A percentile compares a stretch with the other conserved stretches of the same genome.
phyloP scores from a whole-genome alignment of 1,140 invertebrate species.

The Neoseiulus cucumeris region DNA sequence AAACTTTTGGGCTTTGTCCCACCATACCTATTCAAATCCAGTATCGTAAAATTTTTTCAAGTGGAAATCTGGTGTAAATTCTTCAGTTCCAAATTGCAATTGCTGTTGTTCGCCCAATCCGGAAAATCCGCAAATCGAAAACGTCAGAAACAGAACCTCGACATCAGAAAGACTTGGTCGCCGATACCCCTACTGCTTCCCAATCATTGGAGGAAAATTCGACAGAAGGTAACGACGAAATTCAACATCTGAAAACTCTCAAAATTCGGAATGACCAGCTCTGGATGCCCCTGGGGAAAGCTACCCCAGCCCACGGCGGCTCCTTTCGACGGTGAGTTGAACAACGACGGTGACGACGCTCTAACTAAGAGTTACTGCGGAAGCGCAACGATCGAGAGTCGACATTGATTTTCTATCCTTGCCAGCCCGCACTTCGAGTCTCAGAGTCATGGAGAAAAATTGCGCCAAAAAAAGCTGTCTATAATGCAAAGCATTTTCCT shows the following conservation, averaged over 20 bases:
- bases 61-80: conserved; percentile 2
- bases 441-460: not conserved
- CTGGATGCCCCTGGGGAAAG: conserved; percentile 4
- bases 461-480: not conserved
- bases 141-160: not conserved
- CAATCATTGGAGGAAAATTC: not conserved
- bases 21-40: not conserved
- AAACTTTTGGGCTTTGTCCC: conserved; percentile 7
- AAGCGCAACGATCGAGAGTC: no score
- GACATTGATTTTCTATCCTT: no score
- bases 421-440: not conserved
- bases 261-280: not conserved
- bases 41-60: not conserved
- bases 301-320: not conserved
- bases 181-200: not conserved
- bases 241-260: not conserved
- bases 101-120: not conserved
- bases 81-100: not conserved
- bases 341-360: not conserved
- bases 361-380: no score
- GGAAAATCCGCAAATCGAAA: not conserved
- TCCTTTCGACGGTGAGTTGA: not conserved
- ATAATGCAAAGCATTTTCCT: not conserved
- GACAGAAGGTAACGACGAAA: not conserved
- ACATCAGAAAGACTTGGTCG: not conserved